Base-by-base conservation (phyloP, 2,113 vertebrate genomes). In the Saguinus midas region DNA sequence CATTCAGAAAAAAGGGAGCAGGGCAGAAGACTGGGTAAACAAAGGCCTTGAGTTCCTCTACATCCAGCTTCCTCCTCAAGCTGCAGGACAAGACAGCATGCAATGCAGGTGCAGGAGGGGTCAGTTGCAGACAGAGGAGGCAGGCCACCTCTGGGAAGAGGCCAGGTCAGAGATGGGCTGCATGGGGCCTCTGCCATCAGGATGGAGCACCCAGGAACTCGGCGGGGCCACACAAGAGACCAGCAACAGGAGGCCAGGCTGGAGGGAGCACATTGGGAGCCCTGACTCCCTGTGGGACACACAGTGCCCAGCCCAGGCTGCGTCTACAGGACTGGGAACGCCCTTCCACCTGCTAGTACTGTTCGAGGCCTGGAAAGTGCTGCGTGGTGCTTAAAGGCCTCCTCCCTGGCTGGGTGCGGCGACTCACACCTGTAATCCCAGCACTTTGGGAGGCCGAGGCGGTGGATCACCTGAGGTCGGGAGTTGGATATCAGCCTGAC, bases 41-140 rank as follows among this genome's bases (percentile, higher is more conserved):
- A 52, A 48, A 35, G 23, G 61, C 81, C 10, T 2, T 0, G 32
- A 43, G 50, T 6, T 14, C 57, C 29, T 48, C 29, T 29, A 4
- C 1, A 3, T 18, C 9, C 13, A 9, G n/a, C 68, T 35, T 73
- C 37, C 18, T 37, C 70, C 0, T 1, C 0, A 1, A 58, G 55
- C 17, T 8, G 4, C 32, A 40, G 50, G 37, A 13, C 52, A 40
- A 23, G 48, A 20, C 11, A 72, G 32, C 43, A 6, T 25, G 29
- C n/a, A 23, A 40, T 70, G 52, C 52, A 45, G 32, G 55, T 76
- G 18, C 25, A 1, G 3, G n/a, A 91, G 93, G 17, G 25, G 29
- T 64, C 23, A 9, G 35, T 75, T 58, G 45, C 37, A 61, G 52
- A 23, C 12, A 87, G 20, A 70, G 32, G 45, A 73, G 61, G 10